Base-by-base conservation (phyloP, 2,797 vertebrate species). In the Acipenser ruthenus region DNA sequence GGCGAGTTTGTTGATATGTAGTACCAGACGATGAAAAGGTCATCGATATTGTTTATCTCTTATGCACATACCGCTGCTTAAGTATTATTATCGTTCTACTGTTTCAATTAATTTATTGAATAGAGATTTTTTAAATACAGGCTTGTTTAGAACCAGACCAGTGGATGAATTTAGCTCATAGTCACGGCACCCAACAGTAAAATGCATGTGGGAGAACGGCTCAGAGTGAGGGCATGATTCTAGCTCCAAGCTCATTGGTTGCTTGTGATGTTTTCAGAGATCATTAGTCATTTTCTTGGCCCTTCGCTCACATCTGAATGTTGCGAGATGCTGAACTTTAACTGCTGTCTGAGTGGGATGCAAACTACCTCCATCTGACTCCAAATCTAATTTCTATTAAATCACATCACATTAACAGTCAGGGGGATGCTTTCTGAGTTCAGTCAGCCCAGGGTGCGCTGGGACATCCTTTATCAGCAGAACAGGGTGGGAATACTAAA, bases 311-410 rank as follows among this genome's bases (percentile, higher is more conserved):
- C 58, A 50, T 56, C 10, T 18, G 10, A 52, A n/a, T 37, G 9
- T 0, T 49, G 49, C 15, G 7, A 11, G 47, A 15, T 23, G 2
- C 23, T 37, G 23, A 37, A 7, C 13, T 58, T 10, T 47, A 65
- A 4, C 37, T 58, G 64, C 10, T 18, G 56, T 65, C 37, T 50
- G 47, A 13, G 47, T 7, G 37, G n/a, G 37, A 49, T 56, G 6
- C 37, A 55, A 65, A 56, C 18, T 18, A 37, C 64, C 52, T 65
- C 64, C 52, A 58, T 18, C 49, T 61, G 59, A 13, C 50, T 61
- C 15, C 10, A 23, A 37, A 61, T 61, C 18, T 23, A 52, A 6
- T n/a, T 53, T 23, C 55, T 47, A 62, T 67, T 52, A 62, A 7
- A 67, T 37, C 23, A 4, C 4, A 37, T 49, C 49, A 55, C 52